Base-by-base conservation (phyloP, 2,113 vertebrate species). In the Ascaphus truei region DNA sequence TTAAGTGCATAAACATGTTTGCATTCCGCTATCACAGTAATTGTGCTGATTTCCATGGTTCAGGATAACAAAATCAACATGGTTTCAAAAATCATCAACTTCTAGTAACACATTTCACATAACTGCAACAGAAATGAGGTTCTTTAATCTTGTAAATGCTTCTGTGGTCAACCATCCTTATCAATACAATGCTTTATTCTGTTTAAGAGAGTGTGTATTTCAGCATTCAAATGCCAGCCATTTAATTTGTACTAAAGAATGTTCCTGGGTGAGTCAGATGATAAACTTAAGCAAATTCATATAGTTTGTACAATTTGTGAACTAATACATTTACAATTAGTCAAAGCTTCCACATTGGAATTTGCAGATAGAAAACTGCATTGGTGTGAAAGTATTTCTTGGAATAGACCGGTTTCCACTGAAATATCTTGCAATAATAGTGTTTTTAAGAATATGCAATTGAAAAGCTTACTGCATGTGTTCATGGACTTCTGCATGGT, bases 41-140 rank as follows among this genome's bases (percentile, higher is more conserved):
- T 73, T 73, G 43, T 71, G 27, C n/a, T 58, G 11, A 51, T 45
- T 43, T 55, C 47, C 78, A 0, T 10, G 23, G 45, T 37, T 30
- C 33, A 33, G 45, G 73, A 75, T 43, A 72, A 65, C 75, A 27
- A 68, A 73, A 72, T 71, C 41, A 52, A 27, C 53, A 48, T 7
- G 63, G 9, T 2, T 64, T 26, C 43, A 63, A 72, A 55, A 71
- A 64, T 15, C 16, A 41, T 61, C 51, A 58, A 39, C 55, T 48
- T 73, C 71, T 68, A 63, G 47, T 25, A 73, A 59, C 20, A 37
- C 29, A 41, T 72, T 75, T 73, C 23, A 75, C 20, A 73, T 75
- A 72, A 65, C 13, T 34, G 39, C 4, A 51, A 25, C 57, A 64
- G 50, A 75, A 76, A 69, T 50, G 58, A 36, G 31, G 72, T 77